Conservation (phyloP, 2,113 vertebrate genomes). For the Polyodon spathula region DNA sequence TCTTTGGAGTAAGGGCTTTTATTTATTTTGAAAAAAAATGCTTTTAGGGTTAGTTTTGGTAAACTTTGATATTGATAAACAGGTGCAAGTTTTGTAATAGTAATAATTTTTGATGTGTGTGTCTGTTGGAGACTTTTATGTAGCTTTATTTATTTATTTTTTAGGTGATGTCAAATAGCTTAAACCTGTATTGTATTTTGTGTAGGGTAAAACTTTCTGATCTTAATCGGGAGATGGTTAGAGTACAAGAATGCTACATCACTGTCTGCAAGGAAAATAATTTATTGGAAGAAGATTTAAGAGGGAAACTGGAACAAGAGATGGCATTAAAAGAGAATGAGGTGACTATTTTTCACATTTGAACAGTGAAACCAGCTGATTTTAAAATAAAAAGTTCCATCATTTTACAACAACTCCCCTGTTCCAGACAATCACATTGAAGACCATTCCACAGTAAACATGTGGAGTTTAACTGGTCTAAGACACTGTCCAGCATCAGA, state of each 20-base stretch:
- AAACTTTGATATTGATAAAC: too few relatives aligned
- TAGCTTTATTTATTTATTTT: neutral
- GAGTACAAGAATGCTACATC: slow-evolving; percentile 85
- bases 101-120: neutral
- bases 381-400: neutral
- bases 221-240: slow-evolving; percentile 62
- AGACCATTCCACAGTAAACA: too few relatives aligned
- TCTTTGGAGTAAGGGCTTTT: slow-evolving; percentile 62
- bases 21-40: neutral
- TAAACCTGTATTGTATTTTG: slow-evolving; percentile 11
- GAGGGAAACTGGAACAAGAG: slow-evolving; percentile 46
- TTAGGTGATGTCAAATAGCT: neutral
- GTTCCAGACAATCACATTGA: too few relatives aligned
- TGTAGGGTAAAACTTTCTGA: slow-evolving; percentile 65
- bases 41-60: neutral
- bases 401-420: neutral
- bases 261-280: slow-evolving; percentile 82
- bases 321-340: slow-evolving; percentile 53
- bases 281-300: slow-evolving; percentile 54
- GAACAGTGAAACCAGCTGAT: neutral
- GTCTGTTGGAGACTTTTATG: neutral
- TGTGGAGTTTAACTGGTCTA: too few relatives aligned
- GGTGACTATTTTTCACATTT: slow-evolving; percentile 42
- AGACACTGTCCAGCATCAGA: too few relatives aligned
- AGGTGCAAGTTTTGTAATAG: too few relatives aligned